Conservation (phyloP, 1,140 invertebrate genomes). For the Calosoma granatense region DNA sequence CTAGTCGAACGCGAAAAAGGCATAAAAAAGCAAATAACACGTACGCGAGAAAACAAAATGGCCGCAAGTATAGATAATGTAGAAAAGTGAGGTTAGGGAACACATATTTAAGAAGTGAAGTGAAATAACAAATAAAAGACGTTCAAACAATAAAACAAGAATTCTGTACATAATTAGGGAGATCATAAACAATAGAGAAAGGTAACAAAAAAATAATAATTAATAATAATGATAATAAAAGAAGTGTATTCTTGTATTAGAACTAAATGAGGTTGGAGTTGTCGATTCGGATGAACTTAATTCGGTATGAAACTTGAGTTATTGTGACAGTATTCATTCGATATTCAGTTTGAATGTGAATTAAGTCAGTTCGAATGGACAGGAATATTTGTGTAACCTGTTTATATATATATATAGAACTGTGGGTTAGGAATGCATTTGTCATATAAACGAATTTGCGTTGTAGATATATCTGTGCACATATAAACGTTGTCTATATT, state of each 20-base stretch:
- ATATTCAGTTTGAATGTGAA: neutral
- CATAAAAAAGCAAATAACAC: no score
- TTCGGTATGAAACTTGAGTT: neutral
- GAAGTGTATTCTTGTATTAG: neutral
- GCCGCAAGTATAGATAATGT: neutral
- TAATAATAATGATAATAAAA: no score
- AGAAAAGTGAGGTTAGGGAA: neutral
- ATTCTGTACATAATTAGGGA: neutral
- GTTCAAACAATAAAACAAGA: neutral
- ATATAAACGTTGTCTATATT: neutral
- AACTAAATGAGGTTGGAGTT: neutral
- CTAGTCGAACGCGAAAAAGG: neutral
- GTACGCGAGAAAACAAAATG: no score
- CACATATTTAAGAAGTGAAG: neutral
- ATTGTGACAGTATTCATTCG: neutral
- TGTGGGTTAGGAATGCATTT: neutral
- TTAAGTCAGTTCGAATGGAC: neutral
- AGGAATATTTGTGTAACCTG: neutral
- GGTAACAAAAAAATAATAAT: neutral
- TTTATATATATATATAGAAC: neutral
- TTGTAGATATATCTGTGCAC: neutral
- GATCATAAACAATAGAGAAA: neutral
- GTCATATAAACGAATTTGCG: conserved; percentile 2
- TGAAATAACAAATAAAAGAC: neutral
- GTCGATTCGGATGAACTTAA: neutral